Conservation (phyloP, 2,888 invertebrate species). For the Callimorpha dominula region DNA sequence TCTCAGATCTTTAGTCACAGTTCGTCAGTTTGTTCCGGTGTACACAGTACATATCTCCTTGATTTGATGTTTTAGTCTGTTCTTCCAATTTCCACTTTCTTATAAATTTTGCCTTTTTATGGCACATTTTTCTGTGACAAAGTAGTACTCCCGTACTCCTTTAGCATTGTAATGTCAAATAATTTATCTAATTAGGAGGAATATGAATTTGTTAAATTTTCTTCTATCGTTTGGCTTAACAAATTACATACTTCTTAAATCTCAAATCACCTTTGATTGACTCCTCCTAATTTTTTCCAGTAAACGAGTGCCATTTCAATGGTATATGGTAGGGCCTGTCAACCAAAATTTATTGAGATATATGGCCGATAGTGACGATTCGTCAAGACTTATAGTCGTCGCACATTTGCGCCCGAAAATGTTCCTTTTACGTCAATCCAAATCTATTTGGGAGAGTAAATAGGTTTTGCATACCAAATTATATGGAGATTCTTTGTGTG, state of each 20-base stretch:
- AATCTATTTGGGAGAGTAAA: constrained; percentile 53
- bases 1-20: too few relatives aligned
- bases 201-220: background rate
- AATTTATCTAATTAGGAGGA: background rate
- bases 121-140: background rate
- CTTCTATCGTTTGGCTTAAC: background rate
- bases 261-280: background rate
- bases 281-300: constrained; percentile 31
- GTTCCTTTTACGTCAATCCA: constrained; percentile 50
- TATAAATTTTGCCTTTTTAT: background rate
- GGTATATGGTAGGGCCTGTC: constrained; percentile 58
- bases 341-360: constrained; percentile 73
- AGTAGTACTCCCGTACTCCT: background rate
- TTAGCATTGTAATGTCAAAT: too few relatives aligned
- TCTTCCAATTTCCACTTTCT: too few relatives aligned
- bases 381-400: constrained; percentile 42
- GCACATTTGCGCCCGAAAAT: constrained; percentile 42
- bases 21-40: too few relatives aligned
- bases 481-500: constrained; percentile 23
- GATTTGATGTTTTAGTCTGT: too few relatives aligned
- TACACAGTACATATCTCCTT: too few relatives aligned
- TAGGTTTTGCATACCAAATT: constrained; percentile 33
- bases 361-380: constrained; percentile 58
- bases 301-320: constrained; percentile 53
- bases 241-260: background rate